Conservation (phyloP, 2,113 vertebrate genomes). For the Hydrolagus affinis region DNA sequence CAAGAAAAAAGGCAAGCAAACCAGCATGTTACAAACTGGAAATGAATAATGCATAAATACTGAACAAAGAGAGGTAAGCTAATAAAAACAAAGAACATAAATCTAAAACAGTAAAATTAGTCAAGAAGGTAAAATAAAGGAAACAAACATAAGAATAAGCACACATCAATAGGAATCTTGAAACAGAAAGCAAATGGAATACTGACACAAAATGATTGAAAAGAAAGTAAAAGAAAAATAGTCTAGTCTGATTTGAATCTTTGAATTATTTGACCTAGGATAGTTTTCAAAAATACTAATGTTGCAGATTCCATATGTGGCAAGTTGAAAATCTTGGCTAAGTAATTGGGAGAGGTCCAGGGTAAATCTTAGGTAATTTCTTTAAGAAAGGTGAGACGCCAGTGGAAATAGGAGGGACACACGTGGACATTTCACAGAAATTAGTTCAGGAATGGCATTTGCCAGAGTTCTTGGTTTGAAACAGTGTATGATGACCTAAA, state of each 20-base stretch:
- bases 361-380: background rate
- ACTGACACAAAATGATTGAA: background rate
- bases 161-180: background rate
- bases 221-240: background rate
- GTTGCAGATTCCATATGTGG: background rate
- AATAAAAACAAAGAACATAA: no score
- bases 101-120: no score
- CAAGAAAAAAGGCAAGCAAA: background rate
- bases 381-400: background rate
- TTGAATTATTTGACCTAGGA: background rate
- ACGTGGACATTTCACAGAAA: background rate
- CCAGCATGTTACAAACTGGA: no score
- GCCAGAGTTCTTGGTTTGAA: background rate
- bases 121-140: no score
- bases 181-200: background rate
- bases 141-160: background rate
- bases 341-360: background rate
- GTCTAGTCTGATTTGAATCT: background rate
- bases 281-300: constrained; percentile 3
- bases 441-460: background rate
- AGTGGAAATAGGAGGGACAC: background rate
- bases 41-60: no score
- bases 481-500: no score
- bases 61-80: no score
- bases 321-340: background rate